phyloP scores from a whole-genome alignment of 2,888 invertebrate species.

The Drosophila koepferae region DNA sequence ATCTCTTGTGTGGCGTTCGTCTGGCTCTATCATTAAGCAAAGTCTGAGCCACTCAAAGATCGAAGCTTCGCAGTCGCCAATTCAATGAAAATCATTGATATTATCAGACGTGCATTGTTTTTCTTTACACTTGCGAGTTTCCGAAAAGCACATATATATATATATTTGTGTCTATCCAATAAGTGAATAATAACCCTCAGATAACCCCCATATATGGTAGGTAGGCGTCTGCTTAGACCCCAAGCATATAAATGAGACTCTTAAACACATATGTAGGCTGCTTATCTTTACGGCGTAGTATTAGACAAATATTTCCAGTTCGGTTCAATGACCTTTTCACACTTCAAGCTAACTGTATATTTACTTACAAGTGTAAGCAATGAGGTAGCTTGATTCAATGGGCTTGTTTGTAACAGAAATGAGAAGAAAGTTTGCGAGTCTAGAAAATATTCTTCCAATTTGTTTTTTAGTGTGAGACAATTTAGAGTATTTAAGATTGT shows the following conservation, averaged over 20 bases:
- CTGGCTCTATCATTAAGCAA: constrained; percentile 52
- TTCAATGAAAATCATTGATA: constrained; percentile 40
- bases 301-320: constrained; percentile 42
- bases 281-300: constrained; percentile 50
- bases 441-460: background rate
- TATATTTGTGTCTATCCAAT: background rate
- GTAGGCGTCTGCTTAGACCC: constrained; percentile 10
- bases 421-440: too few species aligned
- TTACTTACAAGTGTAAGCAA: background rate
- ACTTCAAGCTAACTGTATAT: constrained; percentile 14
- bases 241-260: constrained; percentile 27
- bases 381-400: background rate
- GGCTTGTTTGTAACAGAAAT: background rate
- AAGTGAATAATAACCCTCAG: constrained; percentile 16
- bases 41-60: constrained; percentile 42
- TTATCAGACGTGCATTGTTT: constrained; percentile 22
- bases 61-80: constrained; percentile 34
- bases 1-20: constrained; percentile 4
- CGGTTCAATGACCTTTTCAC: constrained; percentile 45
- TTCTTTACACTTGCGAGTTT: constrained; percentile 5
- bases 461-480: background rate
- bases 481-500: too few species aligned
- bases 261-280: constrained; percentile 1
- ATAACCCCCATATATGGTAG: constrained; percentile 16
- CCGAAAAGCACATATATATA: background rate